Evolutionary conservation across 1,140 invertebrate genomes (phyloP).

Genomic region (Micrasema minimum): DNA sequence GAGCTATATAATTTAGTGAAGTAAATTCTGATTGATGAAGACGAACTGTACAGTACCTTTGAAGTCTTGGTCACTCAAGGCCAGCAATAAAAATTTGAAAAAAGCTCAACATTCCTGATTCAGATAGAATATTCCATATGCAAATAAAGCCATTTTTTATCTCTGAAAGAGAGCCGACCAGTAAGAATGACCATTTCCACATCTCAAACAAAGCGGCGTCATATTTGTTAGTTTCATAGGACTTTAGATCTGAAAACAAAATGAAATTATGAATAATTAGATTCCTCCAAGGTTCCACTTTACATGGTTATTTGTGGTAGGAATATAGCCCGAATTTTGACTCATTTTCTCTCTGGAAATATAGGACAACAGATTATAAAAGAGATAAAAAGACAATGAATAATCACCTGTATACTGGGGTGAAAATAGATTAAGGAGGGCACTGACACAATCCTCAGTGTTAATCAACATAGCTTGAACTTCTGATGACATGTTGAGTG

Average conservation of each 20-base stretch:
- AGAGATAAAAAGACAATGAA: too few species aligned
- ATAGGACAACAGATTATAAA: too few species aligned
- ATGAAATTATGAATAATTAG: too few species aligned
- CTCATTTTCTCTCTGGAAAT: too few species aligned
- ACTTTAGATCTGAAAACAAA: conserved; percentile 11
- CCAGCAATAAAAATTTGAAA: conserved; percentile 37
- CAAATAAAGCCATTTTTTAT: conserved; percentile 38
- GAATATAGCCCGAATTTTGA: too few species aligned
- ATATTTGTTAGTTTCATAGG: neutral
- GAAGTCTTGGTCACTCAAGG: conserved; percentile 35
- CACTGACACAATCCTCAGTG: conserved; percentile 44
- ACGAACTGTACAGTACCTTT: too few species aligned
- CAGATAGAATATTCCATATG: conserved; percentile 38
- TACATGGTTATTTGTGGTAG: too few species aligned
- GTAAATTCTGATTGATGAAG: too few species aligned
- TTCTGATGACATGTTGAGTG: conserved; percentile 40
- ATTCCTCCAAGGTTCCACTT: too few species aligned
- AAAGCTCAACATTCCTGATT: conserved; percentile 36
- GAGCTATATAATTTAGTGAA: too few species aligned
- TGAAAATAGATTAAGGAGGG: conserved; percentile 34
- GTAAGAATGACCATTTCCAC: conserved; percentile 47
- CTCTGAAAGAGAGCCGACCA: conserved; percentile 38
- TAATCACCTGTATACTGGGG: conserved; percentile 40
- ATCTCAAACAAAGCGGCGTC: conserved; percentile 23
- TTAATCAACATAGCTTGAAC: conserved; percentile 38